Evolutionary conservation across 1,140 invertebrate species (phyloP), one percentile per base, ranked within the genome.

Genomic region (Ceratosolen solmsi): DNA sequence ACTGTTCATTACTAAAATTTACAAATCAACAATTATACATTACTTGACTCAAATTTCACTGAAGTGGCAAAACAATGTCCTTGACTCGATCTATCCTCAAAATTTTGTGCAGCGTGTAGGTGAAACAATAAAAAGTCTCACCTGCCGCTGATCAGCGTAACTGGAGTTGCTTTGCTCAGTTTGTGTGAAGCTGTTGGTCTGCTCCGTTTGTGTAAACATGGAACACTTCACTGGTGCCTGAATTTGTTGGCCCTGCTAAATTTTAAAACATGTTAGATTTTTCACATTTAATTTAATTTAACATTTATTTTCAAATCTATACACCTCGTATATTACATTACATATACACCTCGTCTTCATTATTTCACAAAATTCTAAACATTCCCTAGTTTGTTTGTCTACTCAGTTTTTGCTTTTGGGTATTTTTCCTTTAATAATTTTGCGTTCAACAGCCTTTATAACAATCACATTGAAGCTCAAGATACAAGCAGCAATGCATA

Each of bases 151-250:
- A 85, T 88, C 87, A 36, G 85, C 79, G 84, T 89, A 89, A 74
- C 85, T 89, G 2, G 89, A 89, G 84, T 89, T 89, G 54, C 85
- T 89, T 82, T 91, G 90, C 81, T 92, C 91, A 63, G 91, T 92
- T 84, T 92, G 91, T 72, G 89, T 90, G 73, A 92, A 92, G 87
- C 90, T 92, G 77, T 89, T 90, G 20, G 88, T 88, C 73, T 88
- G 89, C 80, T 91, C 89, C 15, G 90, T 91, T 88, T 91, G 90
- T 73, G 89, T 89, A 83, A 91, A 89, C 88, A 92, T 91, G 84
- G 90, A 92, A 88, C 88, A 90, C 86, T 91, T 91, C 71, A 90
- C 86, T 56, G 88, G 89, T 84, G 87, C 85, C 68, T 87, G 86
- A 27, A 89, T 87, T 30, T 86, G 84, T 85, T 88, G 87, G 84